Base-by-base conservation (phyloP, 2,888 invertebrate genomes). In the Mylabris sibirica region DNA sequence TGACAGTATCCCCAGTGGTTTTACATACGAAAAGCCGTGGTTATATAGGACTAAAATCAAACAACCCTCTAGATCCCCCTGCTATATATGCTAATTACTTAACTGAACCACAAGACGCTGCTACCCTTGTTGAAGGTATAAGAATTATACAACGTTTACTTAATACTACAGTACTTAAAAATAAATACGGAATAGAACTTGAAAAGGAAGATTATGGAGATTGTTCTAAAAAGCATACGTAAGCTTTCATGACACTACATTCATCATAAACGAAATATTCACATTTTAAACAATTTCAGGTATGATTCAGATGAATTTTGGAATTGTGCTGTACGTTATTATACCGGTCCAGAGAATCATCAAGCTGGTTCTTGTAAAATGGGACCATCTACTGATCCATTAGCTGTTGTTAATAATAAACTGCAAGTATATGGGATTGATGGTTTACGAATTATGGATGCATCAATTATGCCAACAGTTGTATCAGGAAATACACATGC, bases 351-450 rank as follows among this genome's bases (percentile, higher is more conserved):
- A 0, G 94, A 94, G 84, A 94, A 94, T 82, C 94, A 94, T 82
- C 94, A 94, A 83, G 91, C 90, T 0, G 94, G 94, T 9, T 91
- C 93, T 0, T 93, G 92, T 81, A 94, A 93, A 87, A 94, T 95
- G 93, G 94, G 94, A 0, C 91, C 93, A 0, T 76, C 81, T 0
- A 85, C 85, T 0, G 94, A 94, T 82, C 89, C 89, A 0, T 87
- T 90, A 87, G 91, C 93, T 0, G 94, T 94, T 0, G 93, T 94
- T 0, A 90, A 93, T 81, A 87, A 90, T 69, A 88, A 90, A 80
- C 85, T 94, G 0, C 87, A 83, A 75, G 90, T 92, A 0, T 85
- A 90, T 75, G 92, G 92, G 0, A 85, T 92, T 61, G 83, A 85
- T 70, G 90, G 90, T 82, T 81, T 87, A 69, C 79, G 87, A 70